phyloP scores from a whole-genome alignment of 2,113 vertebrate genomes.

The Oreotrochilus melanogaster region DNA sequence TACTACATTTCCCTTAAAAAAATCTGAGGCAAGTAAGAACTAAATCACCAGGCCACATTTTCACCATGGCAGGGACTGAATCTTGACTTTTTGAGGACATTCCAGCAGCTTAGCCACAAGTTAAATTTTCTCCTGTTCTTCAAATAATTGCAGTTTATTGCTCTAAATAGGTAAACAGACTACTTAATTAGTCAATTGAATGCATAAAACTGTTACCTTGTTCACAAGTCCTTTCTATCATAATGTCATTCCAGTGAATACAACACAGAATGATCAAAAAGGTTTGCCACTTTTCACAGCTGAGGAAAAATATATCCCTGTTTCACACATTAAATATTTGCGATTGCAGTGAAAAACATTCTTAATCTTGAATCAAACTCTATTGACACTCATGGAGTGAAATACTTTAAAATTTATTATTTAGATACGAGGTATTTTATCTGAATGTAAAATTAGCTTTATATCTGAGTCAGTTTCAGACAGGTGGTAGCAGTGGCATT shows the following conservation, averaged over 20 bases:
- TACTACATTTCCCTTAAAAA: neutral
- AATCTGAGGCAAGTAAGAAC: neutral
- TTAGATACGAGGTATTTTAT: neutral
- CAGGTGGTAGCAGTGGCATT: neutral
- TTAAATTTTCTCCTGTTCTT: neutral
- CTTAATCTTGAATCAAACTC: neutral
- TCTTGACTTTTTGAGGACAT: neutral
- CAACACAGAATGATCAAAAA: neutral
- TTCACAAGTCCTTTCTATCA: neutral
- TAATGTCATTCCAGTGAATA: neutral
- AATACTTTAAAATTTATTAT: neutral
- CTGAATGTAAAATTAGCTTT: neutral
- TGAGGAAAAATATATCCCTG: neutral
- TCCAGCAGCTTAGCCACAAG: neutral
- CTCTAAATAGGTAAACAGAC: neutral
- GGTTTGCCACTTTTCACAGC: neutral
- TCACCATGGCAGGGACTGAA: neutral
- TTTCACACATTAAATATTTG: neutral
- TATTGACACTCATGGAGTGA: neutral
- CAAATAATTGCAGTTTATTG: neutral
- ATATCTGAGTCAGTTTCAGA: neutral
- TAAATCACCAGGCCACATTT: neutral
- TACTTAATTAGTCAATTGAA: neutral
- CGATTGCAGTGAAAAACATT: neutral
- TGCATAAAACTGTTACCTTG: neutral